phyloP scores from a whole-genome alignment of 2,888 invertebrate species.

The Oscheius sp. region DNA sequence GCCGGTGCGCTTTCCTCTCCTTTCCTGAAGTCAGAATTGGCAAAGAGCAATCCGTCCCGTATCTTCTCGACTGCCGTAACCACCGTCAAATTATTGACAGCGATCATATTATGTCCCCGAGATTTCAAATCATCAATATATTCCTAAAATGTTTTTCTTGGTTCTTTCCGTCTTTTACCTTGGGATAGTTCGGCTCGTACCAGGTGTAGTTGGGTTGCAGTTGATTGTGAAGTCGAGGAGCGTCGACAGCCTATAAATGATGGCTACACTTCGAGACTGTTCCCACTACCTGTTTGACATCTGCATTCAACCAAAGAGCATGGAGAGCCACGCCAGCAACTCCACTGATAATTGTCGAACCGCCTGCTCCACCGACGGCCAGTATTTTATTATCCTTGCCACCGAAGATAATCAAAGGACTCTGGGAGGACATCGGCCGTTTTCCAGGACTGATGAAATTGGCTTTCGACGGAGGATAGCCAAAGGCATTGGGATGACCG shows the following conservation, averaged over 20 bases:
- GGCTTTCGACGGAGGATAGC: constrained; percentile 81
- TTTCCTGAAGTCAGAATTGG: constrained; percentile 70
- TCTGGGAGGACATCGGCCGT: constrained; percentile 90
- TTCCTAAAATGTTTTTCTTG: constrained; percentile 36
- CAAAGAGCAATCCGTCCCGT: constrained; percentile 62
- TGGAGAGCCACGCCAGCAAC: constrained; percentile 65
- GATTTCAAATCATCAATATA: constrained; percentile 48
- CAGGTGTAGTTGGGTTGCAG: constrained; percentile 54
- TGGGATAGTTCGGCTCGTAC: constrained; percentile 60
- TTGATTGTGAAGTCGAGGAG: constrained; percentile 86
- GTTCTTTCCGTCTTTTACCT: constrained; percentile 23
- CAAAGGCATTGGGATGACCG: constrained; percentile 73
- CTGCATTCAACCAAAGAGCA: constrained; percentile 56
- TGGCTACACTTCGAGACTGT: too few relatives aligned
- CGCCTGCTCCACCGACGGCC: constrained; percentile 70
- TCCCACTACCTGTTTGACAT: constrained; percentile 44
- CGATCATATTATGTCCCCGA: constrained; percentile 57
- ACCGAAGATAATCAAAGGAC: constrained; percentile 84
- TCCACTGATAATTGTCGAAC: constrained; percentile 70
- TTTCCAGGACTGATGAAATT: constrained; percentile 85
- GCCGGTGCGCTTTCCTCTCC: constrained; percentile 70
- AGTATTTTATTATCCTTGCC: constrained; percentile 79
- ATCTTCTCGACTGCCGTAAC: constrained; percentile 63
- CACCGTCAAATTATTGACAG: constrained; percentile 59
- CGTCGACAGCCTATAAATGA: constrained; percentile 85